Base-by-base conservation (phyloP, 2,113 vertebrate genomes). In the Chionodraco myersi region DNA sequence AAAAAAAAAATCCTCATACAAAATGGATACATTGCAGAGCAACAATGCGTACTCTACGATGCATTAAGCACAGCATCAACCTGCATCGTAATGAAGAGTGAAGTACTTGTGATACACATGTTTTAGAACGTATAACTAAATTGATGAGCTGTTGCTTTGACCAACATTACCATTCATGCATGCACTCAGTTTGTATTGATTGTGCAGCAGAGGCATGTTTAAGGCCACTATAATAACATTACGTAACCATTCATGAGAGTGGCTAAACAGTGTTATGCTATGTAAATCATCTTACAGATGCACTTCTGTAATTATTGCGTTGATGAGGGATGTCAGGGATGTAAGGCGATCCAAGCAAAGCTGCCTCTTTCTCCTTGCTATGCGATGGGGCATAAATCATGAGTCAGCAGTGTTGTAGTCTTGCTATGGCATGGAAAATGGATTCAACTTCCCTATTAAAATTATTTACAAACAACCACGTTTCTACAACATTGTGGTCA, bases 371-470 rank as follows among this genome's bases (percentile, higher is more conserved):
- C 74, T 49, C 60, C 64, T 34, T 57, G 68, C 52, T 76, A 70
- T 71, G 71, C 10, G 10, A 84, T 44, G 53, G 59, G 59, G 79
- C 77, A 67, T 80, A 89, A 88, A 86, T 90, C 89, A 86, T 92
- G 90, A 94, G 76, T 94, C 93, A 92, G 93, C 91, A 89, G 41
- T 75, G 82, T 91, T 88, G 59, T 57, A 67, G 71, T 53, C 10
- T 56, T n/a, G 70, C 60, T 77, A 67, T 83, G 60, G 75, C 70
- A 72, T 11, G 26, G 77, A 77, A 82, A 87, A 83, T 45, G 30
- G 59, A 81, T 74, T 48, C 75, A 76, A 60, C 56, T 67, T 15
- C 36, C 5, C 15, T 10, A 83, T 84, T 58, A 77, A 82, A 54
- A 68, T 70, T 72, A 57, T 71, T 70, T 82, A 83, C 69, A 80